Evolutionary conservation across 2,797 vertebrate genomes (phyloP).

Genomic region (Myiotriccus ornatus): DNA sequence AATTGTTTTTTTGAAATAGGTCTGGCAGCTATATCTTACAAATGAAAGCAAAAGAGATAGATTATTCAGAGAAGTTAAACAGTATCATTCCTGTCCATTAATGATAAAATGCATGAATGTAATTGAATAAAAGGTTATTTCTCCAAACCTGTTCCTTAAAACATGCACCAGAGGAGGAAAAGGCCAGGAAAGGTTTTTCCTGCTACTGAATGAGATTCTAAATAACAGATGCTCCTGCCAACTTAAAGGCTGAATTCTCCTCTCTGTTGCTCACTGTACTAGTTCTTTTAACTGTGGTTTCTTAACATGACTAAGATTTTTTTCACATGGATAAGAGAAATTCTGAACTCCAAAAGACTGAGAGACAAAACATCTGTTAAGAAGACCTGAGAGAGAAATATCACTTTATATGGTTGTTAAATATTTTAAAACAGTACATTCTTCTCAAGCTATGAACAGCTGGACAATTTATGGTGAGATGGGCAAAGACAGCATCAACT

Average conservation of each 20-base stretch:
- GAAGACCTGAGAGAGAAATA: not conserved
- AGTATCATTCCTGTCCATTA: not conserved
- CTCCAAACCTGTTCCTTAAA: not conserved
- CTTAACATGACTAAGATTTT: not conserved
- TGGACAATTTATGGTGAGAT: not conserved
- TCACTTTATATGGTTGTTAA: not conserved
- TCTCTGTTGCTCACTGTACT: not conserved
- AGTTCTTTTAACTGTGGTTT: not conserved
- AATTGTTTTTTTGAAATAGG: not conserved
- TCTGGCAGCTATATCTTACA: not conserved
- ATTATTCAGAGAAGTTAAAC: not conserved
- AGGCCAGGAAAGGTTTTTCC: not conserved
- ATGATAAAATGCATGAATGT: not conserved
- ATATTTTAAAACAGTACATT: not conserved
- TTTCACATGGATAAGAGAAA: not conserved
- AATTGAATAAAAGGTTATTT: not conserved
- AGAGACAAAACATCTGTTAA: not conserved
- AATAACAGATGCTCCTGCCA: not conserved
- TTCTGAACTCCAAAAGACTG: not conserved
- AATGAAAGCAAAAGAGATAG: not conserved
- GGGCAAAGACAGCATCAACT: not conserved
- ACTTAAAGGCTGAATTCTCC: not conserved
- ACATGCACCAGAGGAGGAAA: not conserved
- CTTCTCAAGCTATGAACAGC: conserved; percentile 14
- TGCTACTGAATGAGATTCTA: not conserved